phyloP scores from a whole-genome alignment of 2,797 vertebrate species.

The Anguilla pacifica region DNA sequence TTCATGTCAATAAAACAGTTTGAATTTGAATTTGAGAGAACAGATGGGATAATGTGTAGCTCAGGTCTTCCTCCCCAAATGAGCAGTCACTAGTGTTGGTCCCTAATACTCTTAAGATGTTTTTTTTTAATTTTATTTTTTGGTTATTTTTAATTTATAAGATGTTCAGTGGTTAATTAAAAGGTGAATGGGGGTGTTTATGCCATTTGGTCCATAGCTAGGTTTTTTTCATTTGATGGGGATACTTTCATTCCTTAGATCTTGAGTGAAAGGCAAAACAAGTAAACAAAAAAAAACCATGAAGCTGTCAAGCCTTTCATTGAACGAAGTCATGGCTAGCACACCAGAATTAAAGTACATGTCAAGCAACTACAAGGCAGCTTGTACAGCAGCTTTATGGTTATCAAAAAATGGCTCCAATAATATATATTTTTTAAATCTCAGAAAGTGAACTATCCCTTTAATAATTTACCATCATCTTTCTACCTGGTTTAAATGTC shows the following conservation, averaged over 20 bases:
- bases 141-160: background rate
- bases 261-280: too few relatives aligned
- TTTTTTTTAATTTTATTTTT: too few relatives aligned
- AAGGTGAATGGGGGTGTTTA: background rate
- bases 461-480: background rate
- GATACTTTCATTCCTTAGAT: too few relatives aligned
- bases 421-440: background rate
- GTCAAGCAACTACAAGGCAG: too few relatives aligned
- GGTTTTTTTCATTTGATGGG: slow-evolving; percentile 12
- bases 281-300: too few relatives aligned
- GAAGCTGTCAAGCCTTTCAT: background rate
- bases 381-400: background rate
- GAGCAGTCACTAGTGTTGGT: background rate
- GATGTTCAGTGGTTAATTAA: background rate
- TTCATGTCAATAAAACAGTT: too few relatives aligned
- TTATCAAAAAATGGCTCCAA: background rate
- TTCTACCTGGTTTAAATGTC: background rate
- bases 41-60: background rate
- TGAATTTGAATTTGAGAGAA: too few relatives aligned
- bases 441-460: background rate
- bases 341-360: too few relatives aligned
- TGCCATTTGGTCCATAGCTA: slow-evolving; percentile 10
- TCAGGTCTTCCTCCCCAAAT: background rate
- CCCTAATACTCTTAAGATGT: background rate
- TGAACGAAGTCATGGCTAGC: too few relatives aligned